Evolutionary conservation across 2,888 invertebrate genomes (phyloP), one percentile per base, ranked within the genome.

Genomic region (Prosopocoilus inquinatus): DNA sequence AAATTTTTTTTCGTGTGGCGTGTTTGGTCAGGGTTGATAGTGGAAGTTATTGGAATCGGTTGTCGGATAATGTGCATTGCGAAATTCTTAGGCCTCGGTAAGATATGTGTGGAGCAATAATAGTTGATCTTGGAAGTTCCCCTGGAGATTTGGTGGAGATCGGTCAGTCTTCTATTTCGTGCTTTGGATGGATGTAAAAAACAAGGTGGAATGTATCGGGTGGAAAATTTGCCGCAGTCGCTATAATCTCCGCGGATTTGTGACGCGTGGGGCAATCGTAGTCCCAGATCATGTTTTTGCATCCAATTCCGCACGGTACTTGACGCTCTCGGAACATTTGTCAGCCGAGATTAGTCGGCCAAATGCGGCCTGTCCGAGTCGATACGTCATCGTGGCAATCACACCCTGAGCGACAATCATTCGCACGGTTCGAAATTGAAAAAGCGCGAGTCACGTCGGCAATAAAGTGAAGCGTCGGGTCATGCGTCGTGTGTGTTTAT

Each of bases 321-420:
- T 34, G 47, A 44, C 36, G 12, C 51, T 39, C 36, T n/a, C 41
- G 34, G 50, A 52, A 59, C 57, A 57, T 59, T 57, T 57, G 54
- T 57, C 56, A 72, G 72, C 64, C 69, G 67, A 67, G 68, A 68
- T 64, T 67, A 68, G 67, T 67, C 66, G 70, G 69, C 67, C 67
- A 70, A 71, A 67, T 59, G 66, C 69, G 68, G 68, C 66, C 63
- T 69, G 69, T 69, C 70, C 71, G 70, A 73, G 72, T 71, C 75
- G 71, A 75, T 77, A 76, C 73, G 77, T 78, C 77, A 78, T 77
- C 76, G 72, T 71, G 75, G 74, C 76, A 78, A 77, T 77, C 76
- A 75, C 76, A 77, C 77, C 77, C 77, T 71, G 68, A 78, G 76
- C 77, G 76, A 75, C 77, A 76, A 78, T 78, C 76, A 76, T 75